Evolutionary conservation across 1,140 invertebrate species (phyloP).

Genomic region (Brevipalpus yothersi): DNA sequence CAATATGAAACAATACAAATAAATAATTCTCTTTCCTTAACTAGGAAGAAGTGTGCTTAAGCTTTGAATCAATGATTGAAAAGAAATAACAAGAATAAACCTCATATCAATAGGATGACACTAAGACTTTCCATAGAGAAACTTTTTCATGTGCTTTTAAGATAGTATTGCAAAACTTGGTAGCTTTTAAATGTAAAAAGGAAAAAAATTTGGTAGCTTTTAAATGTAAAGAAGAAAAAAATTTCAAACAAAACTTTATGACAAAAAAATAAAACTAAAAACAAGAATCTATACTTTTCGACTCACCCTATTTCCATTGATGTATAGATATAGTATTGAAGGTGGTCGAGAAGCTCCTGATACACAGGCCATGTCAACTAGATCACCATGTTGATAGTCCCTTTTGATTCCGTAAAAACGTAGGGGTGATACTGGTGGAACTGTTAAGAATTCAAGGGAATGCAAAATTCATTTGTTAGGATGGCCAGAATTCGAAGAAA

Average conservation of each 20-base stretch:
- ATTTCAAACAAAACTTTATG: neutral
- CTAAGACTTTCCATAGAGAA: too few relatives aligned
- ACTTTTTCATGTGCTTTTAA: too few relatives aligned
- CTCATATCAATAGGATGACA: too few relatives aligned
- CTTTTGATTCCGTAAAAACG: constrained; percentile 6
- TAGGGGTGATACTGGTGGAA: neutral
- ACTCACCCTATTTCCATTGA: constrained; percentile 13
- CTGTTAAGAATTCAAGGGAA: neutral
- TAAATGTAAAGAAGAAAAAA: too few relatives aligned
- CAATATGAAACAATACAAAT: too few relatives aligned
- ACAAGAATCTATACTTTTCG: neutral
- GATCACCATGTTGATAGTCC: constrained; percentile 12
- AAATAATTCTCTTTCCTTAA: too few relatives aligned
- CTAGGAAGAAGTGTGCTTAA: too few relatives aligned
- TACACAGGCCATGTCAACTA: constrained; percentile 14
- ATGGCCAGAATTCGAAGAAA: neutral
- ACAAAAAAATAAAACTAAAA: neutral
- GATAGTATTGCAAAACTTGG: too few relatives aligned
- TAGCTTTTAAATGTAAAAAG: too few relatives aligned
- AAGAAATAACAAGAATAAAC: too few relatives aligned
- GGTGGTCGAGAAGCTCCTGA: constrained; percentile 11
- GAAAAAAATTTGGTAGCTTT: too few relatives aligned
- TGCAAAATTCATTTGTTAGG: neutral
- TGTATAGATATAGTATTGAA: constrained; percentile 12
- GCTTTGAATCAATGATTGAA: too few relatives aligned